Evolutionary conservation across 2,113 vertebrate genomes (phyloP).

Genomic region (Cyprinodon variegatus): DNA sequence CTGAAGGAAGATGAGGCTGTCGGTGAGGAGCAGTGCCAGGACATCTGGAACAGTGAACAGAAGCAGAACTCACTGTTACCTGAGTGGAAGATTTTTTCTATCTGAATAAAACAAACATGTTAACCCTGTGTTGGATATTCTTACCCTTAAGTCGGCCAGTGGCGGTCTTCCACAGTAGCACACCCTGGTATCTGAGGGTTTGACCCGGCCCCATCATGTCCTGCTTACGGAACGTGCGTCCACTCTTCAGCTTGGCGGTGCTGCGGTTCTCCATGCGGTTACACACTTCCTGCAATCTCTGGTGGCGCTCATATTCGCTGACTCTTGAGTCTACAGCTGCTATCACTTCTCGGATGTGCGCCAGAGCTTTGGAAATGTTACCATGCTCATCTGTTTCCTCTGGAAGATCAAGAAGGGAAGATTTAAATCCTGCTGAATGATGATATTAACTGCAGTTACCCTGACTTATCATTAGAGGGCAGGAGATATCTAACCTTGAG

Average conservation of each 20-base stretch:
- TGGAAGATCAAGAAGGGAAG: slow-evolving; percentile 46
- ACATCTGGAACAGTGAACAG: slow-evolving; percentile 78
- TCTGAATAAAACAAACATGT: not conserved
- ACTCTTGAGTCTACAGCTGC: slow-evolving; percentile 89
- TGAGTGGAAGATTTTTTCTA: not conserved
- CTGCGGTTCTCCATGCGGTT: slow-evolving; percentile 93
- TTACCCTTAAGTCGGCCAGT: slow-evolving; percentile 96
- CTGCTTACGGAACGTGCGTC: slow-evolving; percentile 90
- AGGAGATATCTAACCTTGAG: slow-evolving; percentile 83
- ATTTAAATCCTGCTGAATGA: not conserved
- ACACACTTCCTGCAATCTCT: slow-evolving; percentile 88
- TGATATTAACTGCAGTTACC: not conserved
- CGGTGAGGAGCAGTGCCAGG: slow-evolving; percentile 88
- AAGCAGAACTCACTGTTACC: not conserved
- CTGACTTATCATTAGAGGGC: slow-evolving; percentile 42
- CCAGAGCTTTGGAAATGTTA: slow-evolving; percentile 86
- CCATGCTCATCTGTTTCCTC: slow-evolving; percentile 87
- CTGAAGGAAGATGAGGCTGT: slow-evolving; percentile 90
- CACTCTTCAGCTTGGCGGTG: slow-evolving; percentile 88
- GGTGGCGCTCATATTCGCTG: slow-evolving; percentile 89
- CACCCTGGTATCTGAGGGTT: slow-evolving; percentile 85
- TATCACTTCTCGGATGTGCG: slow-evolving; percentile 88
- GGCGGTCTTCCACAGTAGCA: slow-evolving; percentile 95
- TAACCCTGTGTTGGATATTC: not conserved
- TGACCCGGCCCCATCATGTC: slow-evolving; percentile 85